Conservation (phyloP, 2,888 invertebrate species). For the Merodon equestris region DNA sequence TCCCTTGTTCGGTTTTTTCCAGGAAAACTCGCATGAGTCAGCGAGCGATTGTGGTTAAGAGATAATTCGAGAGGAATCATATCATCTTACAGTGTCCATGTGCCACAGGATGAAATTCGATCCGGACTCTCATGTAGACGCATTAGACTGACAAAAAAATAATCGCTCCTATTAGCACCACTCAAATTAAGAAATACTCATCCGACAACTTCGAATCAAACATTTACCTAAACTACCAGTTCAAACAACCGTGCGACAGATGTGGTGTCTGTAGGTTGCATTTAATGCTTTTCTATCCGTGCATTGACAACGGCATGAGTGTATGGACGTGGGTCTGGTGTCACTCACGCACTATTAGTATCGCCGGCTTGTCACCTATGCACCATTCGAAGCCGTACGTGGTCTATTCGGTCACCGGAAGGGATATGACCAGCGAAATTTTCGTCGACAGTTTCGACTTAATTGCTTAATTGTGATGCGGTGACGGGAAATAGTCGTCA, state of each 20-base stretch:
- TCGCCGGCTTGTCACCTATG: slow-evolving; percentile 32
- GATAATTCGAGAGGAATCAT: slow-evolving; percentile 34
- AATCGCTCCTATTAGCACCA: slow-evolving; percentile 4
- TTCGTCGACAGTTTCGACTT: slow-evolving; percentile 8
- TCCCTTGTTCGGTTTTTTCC: slow-evolving; percentile 15
- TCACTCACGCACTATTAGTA: slow-evolving; percentile 49
- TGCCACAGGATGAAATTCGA: slow-evolving; percentile 47
- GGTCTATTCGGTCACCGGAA: slow-evolving; percentile 50
- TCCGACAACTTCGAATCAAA: slow-evolving; percentile 12
- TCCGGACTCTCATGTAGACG: slow-evolving; percentile 34
- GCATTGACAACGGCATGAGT: neutral
- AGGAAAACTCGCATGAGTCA: slow-evolving; percentile 37
- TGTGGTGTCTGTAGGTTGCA: slow-evolving; percentile 17
- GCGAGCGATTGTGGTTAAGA: slow-evolving; percentile 33
- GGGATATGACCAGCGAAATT: slow-evolving; percentile 55
- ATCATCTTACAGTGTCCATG: slow-evolving; percentile 58
- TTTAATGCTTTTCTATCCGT: neutral
- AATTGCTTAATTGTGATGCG: too few species aligned
- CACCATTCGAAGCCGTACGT: slow-evolving; percentile 5
- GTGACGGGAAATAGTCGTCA: too few species aligned
- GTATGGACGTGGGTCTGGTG: slow-evolving; percentile 24
- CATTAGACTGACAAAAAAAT: slow-evolving; percentile 15
- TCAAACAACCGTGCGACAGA: slow-evolving; percentile 28
- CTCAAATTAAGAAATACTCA: slow-evolving; percentile 7
- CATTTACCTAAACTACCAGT: slow-evolving; percentile 14